Conservation (phyloP, 2,888 invertebrate genomes). For the Acronicta psi region DNA sequence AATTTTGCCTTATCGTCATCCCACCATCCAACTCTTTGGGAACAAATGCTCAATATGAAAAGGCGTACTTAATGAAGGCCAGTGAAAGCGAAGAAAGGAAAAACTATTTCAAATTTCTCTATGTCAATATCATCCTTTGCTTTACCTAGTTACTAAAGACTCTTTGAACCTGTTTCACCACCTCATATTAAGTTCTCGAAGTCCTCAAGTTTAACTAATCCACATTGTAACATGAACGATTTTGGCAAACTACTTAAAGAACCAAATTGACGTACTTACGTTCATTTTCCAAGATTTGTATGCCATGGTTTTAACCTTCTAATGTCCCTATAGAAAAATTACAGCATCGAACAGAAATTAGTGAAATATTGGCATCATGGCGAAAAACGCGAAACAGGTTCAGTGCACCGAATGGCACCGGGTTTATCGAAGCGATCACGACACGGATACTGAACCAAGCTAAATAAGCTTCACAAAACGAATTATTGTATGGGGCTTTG, state of each 20-base stretch:
- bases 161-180: no score
- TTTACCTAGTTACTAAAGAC: no score
- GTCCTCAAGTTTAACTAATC: no score
- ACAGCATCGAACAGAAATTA: constrained; percentile 37
- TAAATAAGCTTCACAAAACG: constrained; percentile 11
- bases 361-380: constrained; percentile 47
- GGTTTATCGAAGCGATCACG: constrained; percentile 60
- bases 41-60: no score
- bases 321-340: constrained; percentile 23
- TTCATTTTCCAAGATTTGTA: constrained; percentile 4
- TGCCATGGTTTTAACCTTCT: constrained; percentile 1
- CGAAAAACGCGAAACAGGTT: constrained; percentile 54
- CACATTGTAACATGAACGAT: no score
- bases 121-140: no score
- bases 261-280: background rate
- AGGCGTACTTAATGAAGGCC: no score
- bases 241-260: no score
- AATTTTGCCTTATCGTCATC: no score
- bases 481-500: constrained; percentile 1
- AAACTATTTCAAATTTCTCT: no score
- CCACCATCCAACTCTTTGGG: background rate
- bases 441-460: constrained; percentile 36
- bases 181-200: no score
- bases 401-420: constrained; percentile 65
- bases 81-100: no score